Base-by-base conservation (phyloP, 2,888 invertebrate genomes). In the Drosophila borborema region DNA sequence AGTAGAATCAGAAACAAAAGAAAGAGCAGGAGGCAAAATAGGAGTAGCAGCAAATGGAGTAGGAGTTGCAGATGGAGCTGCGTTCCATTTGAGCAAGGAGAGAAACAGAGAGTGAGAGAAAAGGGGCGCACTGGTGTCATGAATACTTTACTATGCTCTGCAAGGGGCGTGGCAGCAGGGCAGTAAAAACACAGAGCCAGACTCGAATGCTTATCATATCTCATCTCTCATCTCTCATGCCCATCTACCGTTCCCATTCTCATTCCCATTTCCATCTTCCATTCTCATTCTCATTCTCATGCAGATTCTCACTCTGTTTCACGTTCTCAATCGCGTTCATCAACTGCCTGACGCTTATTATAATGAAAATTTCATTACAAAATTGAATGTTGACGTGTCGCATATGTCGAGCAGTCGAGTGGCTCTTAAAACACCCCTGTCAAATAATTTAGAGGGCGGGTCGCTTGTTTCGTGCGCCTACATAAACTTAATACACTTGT, bases 311-410 rank as follows among this genome's bases (percentile, higher is more conserved):
- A 51, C 34, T 31, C 23, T 16, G 18, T 20, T 54, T 10, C 54
- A 16, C 54, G 14, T 38, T 40, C 36, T 40, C 36, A 54, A 38
- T 23, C 51, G 48, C 54, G 53, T 59, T 59, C 69, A 65, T 68
- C 76, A 76, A 69, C 68, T 59, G 67, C 61, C 81, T 82, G 68
- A 60, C 75, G 82, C 75, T 87, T 80, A 83, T 85, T 81, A 83
- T 82, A 86, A 83, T 86, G 86, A 83, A 83, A 83, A 86, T 86
- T 86, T 88, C 81, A 86, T 86, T 80, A 83, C 71, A 83, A 83
- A 86, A 86, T 86, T 86, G 86, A 88, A 86, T 86, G 88, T 83
- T 88, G 86, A 88, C 81, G 86, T 86, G 88, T 86, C 86, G 75
- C 86, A 86, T 86, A 81, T 83, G 80, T 58, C 49, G 54, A 58